Evolutionary conservation across 2,888 invertebrate genomes (phyloP).

Genomic region (Platycheirus albimanus): DNA sequence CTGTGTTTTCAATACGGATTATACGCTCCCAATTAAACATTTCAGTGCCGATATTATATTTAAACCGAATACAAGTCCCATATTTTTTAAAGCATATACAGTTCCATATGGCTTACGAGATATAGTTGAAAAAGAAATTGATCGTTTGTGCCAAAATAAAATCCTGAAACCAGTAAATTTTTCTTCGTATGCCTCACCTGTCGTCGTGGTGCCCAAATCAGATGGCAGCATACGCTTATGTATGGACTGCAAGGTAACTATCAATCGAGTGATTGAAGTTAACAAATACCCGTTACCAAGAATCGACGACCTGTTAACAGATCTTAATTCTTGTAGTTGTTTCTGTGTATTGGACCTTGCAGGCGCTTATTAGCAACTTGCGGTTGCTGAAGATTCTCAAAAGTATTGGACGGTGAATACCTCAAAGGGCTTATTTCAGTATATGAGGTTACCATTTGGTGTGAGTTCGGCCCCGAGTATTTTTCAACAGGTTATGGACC

Average conservation of each 20-base stretch:
- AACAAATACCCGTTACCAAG: slow-evolving; percentile 1
- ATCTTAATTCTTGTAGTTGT: no score
- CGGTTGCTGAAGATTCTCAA: slow-evolving; percentile 2
- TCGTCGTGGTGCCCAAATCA: slow-evolving; percentile 1
- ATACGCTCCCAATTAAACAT: slow-evolving; percentile 3
- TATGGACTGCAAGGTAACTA: slow-evolving; percentile 13
- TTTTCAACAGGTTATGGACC: neutral
- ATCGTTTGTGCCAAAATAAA: neutral
- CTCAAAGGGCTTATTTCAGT: slow-evolving; percentile 1
- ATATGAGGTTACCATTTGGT: slow-evolving; percentile 18
- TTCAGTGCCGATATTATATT: neutral
- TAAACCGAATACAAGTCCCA: slow-evolving; percentile 2
- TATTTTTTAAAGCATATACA: neutral
- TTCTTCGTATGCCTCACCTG: neutral
- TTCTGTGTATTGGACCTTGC: slow-evolving; percentile 7
- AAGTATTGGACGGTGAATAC: slow-evolving; percentile 8
- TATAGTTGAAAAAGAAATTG: neutral
- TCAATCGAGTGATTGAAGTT: neutral
- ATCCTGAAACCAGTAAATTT: neutral
- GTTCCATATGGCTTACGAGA: slow-evolving; percentile 2
- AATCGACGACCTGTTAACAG: slow-evolving; percentile 4
- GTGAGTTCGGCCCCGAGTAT: slow-evolving; percentile 1
- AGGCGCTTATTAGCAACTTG: slow-evolving; percentile 1
- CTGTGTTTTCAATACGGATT: slow-evolving; percentile 1
- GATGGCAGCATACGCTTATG: slow-evolving; percentile 5